Conservation (phyloP, 1,140 invertebrate genomes). For the Oryctes rhinoceros region DNA sequence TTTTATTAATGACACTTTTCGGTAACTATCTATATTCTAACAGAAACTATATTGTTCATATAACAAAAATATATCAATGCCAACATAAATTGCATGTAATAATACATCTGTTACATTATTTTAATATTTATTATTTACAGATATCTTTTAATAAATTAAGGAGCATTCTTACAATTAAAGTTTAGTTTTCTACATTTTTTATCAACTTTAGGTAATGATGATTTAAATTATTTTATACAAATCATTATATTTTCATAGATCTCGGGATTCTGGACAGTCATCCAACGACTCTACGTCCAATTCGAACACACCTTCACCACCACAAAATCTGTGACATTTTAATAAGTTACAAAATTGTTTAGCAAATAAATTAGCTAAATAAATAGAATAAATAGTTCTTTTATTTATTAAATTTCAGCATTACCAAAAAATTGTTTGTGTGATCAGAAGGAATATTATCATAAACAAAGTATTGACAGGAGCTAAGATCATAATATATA, state of each 20-base stretch:
- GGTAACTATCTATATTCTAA: slow-evolving; percentile 1
- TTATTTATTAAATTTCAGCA: too few species aligned
- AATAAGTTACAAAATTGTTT: background rate
- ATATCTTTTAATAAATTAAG: slow-evolving; percentile 3
- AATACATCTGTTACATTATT: slow-evolving; percentile 2
- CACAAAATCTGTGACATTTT: background rate
- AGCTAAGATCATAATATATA: slow-evolving; percentile 13
- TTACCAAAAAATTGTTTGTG: background rate
- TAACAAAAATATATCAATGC: background rate
- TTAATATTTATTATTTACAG: slow-evolving; percentile 15
- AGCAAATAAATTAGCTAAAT: background rate
- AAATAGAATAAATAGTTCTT: background rate
- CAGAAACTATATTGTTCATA: background rate
- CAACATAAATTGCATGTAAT: background rate
- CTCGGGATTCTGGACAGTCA: background rate
- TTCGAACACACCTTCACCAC: background rate
- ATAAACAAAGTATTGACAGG: background rate
- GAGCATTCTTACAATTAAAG: slow-evolving; percentile 17
- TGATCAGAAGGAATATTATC: background rate
- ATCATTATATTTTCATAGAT: slow-evolving; percentile 8
- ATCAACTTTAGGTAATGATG: slow-evolving; percentile 20
- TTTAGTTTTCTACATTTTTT: slow-evolving; percentile 13
- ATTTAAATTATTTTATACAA: slow-evolving; percentile 8
- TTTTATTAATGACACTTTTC: slow-evolving; percentile 2
- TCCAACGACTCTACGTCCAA: background rate